Conservation (phyloP, 2,888 invertebrate species). For the Rhagonycha fulva region DNA sequence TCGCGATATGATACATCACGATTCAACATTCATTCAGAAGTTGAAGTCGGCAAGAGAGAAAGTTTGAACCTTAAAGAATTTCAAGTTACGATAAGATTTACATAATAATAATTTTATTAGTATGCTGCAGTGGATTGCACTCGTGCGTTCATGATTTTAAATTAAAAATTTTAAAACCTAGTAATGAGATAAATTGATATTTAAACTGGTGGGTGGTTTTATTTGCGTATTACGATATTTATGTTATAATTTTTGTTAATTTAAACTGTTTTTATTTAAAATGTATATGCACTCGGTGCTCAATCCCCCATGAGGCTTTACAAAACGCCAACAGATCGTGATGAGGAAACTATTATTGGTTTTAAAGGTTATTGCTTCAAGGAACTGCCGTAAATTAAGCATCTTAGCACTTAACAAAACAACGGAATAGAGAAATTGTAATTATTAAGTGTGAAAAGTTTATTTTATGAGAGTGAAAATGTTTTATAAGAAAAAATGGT, state of each 20-base stretch:
- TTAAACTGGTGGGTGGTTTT: not conserved
- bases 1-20: not conserved
- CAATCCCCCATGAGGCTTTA: not conserved
- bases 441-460: not conserved
- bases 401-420: not conserved
- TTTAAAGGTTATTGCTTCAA: constrained; percentile 8
- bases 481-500: too few species aligned
- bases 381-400: not conserved
- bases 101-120: not conserved
- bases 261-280: not conserved
- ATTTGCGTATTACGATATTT: not conserved
- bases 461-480: too few species aligned
- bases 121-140: not conserved
- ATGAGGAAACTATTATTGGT: constrained; percentile 17
- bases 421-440: not conserved
- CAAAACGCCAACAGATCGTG: constrained; percentile 5
- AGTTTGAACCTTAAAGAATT: not conserved
- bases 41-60: not conserved
- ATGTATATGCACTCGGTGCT: not conserved
- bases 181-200: not conserved
- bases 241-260: not conserved
- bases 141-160: not conserved
- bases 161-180: not conserved
- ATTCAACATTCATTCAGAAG: not conserved
- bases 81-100: not conserved